phyloP scores from a whole-genome alignment of 2,113 vertebrate species.

The Microtus oregoni region DNA sequence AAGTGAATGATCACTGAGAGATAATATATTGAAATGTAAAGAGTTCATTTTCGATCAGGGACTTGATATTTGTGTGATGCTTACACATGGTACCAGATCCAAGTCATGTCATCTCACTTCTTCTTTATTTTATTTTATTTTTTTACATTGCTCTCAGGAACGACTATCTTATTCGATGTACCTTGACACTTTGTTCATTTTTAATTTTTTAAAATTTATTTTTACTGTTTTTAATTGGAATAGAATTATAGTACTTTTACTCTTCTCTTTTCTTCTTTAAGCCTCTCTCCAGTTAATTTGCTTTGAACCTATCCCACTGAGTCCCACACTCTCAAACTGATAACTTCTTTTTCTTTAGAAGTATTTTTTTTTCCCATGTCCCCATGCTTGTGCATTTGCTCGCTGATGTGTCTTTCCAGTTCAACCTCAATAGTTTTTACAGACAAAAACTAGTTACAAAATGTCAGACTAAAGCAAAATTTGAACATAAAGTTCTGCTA shows the following conservation, averaged over 20 bases:
- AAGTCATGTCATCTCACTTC: not conserved
- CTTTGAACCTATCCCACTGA: not conserved
- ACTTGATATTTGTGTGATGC: not conserved
- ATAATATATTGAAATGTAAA: not conserved
- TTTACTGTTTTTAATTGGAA: not conserved
- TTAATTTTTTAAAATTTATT: not conserved
- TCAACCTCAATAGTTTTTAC: not conserved
- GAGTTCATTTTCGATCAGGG: not conserved
- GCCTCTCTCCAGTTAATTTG: no score
- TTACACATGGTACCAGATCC: not conserved
- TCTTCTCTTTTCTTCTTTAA: not conserved
- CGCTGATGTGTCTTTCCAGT: not conserved
- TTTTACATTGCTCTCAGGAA: not conserved
- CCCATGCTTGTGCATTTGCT: not conserved
- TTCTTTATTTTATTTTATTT: not conserved
- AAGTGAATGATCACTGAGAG: not conserved
- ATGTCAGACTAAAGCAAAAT: constrained; percentile 6
- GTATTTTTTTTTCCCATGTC: not conserved
- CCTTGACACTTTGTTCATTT: not conserved
- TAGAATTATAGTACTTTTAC: not conserved
- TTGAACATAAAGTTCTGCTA: not conserved
- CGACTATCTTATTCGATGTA: not conserved
- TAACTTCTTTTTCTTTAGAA: not conserved
- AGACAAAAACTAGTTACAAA: not conserved
- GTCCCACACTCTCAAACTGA: not conserved